phyloP scores from a whole-genome alignment of 1,140 invertebrate genomes.

The Pseudoatta argentina region DNA sequence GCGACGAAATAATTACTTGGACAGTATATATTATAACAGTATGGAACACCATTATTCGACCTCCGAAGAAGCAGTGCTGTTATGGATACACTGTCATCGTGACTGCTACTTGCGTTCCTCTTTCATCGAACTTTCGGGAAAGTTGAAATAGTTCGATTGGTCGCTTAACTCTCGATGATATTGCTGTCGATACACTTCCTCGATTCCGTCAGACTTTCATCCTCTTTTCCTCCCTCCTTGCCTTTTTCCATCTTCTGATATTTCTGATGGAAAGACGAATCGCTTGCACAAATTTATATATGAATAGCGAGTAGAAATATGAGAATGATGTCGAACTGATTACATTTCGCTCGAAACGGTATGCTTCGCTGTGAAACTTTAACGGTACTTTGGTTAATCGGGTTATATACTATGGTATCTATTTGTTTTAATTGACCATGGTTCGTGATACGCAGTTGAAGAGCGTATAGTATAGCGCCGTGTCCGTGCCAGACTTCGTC shows the following conservation, averaged over 20 bases:
- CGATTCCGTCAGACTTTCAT: background rate
- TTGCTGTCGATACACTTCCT: background rate
- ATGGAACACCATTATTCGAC: slow-evolving; percentile 46
- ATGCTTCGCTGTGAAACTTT: slow-evolving; percentile 39
- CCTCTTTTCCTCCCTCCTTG: background rate
- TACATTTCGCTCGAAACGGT: slow-evolving; percentile 12
- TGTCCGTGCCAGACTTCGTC: slow-evolving; percentile 14
- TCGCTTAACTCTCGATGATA: slow-evolving; percentile 4
- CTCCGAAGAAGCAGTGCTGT: slow-evolving; percentile 9
- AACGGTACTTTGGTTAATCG: slow-evolving; percentile 54
- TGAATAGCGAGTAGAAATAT: background rate
- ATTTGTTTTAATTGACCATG: slow-evolving; percentile 52
- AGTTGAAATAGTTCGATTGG: slow-evolving; percentile 61
- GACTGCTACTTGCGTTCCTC: slow-evolving; percentile 22
- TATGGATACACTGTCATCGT: background rate
- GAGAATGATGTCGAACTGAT: background rate
- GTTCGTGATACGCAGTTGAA: slow-evolving; percentile 48
- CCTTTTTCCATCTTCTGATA: background rate
- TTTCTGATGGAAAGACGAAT: background rate
- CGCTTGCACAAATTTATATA: background rate
- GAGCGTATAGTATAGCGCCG: slow-evolving; percentile 3
- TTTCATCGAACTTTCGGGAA: slow-evolving; percentile 55
- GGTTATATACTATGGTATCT: slow-evolving; percentile 37
- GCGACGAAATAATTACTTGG: slow-evolving; percentile 72
- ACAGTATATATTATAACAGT: slow-evolving; percentile 36